Base-by-base conservation (phyloP, 2,113 vertebrate species). In the Procavia capensis region DNA sequence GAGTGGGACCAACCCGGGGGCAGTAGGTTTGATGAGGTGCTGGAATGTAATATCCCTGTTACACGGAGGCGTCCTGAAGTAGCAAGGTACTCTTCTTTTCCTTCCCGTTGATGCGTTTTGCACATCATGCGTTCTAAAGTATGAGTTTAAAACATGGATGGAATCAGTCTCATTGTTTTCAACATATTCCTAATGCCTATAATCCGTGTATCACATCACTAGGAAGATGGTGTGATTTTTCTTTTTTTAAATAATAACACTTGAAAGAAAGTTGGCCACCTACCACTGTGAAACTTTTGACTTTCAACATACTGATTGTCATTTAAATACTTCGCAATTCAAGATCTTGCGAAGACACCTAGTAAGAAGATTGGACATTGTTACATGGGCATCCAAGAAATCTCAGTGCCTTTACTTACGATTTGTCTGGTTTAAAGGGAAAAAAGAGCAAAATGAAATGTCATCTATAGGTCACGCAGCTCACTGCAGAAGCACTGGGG, bases 221-320 rank as follows among this genome's bases (percentile, higher is more conserved):
- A 41, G 50, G 45, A 92, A 90, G n/a, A 78, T 54, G 6, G 29
- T 0, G 39, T 75, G 29, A 70, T 68, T 88, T 80, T 63, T 50
- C 5, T 54, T 36, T 9, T 70, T 68, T 68, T 68, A 16, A 66
- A 64, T 50, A 76, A 68, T 64, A 92, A 90, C 45, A 78, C 74
- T 90, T 85, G 41, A 68, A 87, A 91, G 29, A 96, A 90, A 93
- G 88, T 84, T 50, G n/a, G 16, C 9, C 4, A 54, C 39, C 90
- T 97, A 85, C 16, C 50, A 86, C n/a, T 92, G 85, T 90, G 47
- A 83, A 90, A 81, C 31, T 47, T 83, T 88, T 97, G 66, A 25
- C 68, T 94, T 92, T 64, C 72, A 83, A 29, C 25, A 93, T 82
- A 82, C 22, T 84, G 25, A 59, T 91, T 94, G 31, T 36, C 79